Percentiles rank a stretch among this genome's conserved stretches.
phyloP scores from a whole-genome alignment of 2,797 vertebrate genomes.

The Xerus rutilus region DNA sequence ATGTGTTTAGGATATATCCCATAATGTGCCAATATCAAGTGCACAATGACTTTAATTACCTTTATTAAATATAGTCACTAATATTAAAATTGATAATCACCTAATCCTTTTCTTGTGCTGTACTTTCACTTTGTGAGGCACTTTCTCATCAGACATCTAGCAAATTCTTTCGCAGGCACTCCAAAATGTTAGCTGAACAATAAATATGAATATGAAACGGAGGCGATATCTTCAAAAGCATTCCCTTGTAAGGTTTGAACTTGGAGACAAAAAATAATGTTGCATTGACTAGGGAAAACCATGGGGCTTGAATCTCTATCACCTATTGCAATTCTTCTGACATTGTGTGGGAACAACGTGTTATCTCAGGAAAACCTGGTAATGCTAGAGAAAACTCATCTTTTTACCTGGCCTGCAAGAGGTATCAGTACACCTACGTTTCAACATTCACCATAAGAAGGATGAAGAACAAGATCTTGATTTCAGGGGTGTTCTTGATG shows the following conservation, averaged over 20 bases:
- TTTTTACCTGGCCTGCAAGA: slow-evolving; percentile 81
- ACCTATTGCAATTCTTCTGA: not conserved
- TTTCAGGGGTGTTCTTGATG: slow-evolving; percentile 86
- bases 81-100: not conserved
- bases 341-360: not conserved
- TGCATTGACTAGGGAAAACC: not conserved
- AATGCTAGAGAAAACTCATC: slow-evolving; percentile 64
- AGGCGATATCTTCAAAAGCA: not conserved
- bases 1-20: not conserved
- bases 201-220: not conserved
- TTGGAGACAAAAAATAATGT: not conserved
- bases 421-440: slow-evolving; percentile 75
- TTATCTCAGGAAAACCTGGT: slow-evolving; percentile 64
- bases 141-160: not conserved
- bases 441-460: slow-evolving; percentile 83
- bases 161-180: not conserved
- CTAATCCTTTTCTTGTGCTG: not conserved
- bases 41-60: slow-evolving; percentile 44
- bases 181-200: not conserved
- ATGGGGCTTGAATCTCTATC: not conserved
- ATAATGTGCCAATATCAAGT: not conserved
- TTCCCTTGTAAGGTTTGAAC: not conserved
- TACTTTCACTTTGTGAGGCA: slow-evolving; percentile 65
- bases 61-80: slow-evolving; percentile 47
- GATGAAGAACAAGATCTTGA: slow-evolving; percentile 85